Evolutionary conservation across 2,113 vertebrate genomes (phyloP).

Genomic region (Geococcyx californianus): DNA sequence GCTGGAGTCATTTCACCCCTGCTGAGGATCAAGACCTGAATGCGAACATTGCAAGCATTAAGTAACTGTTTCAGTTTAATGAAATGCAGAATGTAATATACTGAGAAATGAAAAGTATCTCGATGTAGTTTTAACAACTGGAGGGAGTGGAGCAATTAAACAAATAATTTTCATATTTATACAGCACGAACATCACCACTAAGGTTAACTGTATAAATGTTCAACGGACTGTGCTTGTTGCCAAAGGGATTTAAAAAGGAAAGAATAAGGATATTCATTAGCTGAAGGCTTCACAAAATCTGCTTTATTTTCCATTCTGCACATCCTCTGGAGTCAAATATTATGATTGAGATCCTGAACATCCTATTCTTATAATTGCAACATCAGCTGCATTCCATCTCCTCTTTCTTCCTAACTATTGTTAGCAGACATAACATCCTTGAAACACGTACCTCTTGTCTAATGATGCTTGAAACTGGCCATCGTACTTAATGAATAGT

Average conservation of each 20-base stretch:
- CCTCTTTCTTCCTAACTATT: not conserved
- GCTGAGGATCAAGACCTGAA: not conserved
- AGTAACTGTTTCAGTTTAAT: not conserved
- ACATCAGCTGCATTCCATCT: not conserved
- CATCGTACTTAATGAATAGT: not conserved
- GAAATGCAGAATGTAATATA: not conserved
- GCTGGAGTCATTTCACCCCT: not conserved
- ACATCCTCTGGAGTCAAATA: not conserved
- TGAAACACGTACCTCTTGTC: not conserved
- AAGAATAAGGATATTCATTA: not conserved
- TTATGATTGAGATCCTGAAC: not conserved
- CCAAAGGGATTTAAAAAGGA: not conserved
- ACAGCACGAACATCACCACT: not conserved
- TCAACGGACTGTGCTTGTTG: not conserved
- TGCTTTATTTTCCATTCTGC: not conserved
- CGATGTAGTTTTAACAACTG: not conserved
- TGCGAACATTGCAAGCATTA: not conserved
- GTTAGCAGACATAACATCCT: not conserved
- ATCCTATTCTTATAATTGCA: not conserved
- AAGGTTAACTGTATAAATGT: not conserved
- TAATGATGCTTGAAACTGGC: not conserved
- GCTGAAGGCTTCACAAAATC: not conserved
- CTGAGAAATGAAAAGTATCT: not conserved
- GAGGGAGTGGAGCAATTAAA: not conserved
- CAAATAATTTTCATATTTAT: not conserved